Evolutionary conservation across 2,888 invertebrate genomes (phyloP).

Genomic region (Polyommatus iphigenia): DNA sequence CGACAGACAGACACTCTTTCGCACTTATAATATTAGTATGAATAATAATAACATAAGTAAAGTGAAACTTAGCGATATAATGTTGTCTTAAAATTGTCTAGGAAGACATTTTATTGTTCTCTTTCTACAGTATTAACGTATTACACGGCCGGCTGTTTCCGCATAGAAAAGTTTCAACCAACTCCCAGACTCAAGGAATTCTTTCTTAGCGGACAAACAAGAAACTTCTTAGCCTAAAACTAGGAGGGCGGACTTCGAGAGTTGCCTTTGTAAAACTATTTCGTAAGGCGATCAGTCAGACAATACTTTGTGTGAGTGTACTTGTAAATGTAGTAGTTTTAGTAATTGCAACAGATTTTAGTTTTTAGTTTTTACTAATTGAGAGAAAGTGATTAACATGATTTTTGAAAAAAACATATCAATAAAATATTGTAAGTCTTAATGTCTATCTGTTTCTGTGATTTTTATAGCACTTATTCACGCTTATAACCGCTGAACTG

Average conservation of each 20-base stretch:
- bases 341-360: too few relatives aligned
- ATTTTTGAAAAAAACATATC: too few relatives aligned
- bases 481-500: too few relatives aligned
- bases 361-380: too few relatives aligned
- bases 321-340: neutral
- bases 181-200: neutral
- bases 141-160: slow-evolving; percentile 14
- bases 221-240: slow-evolving; percentile 22
- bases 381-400: too few relatives aligned
- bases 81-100: neutral
- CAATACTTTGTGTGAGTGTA: neutral
- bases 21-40: too few relatives aligned
- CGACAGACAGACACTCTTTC: too few relatives aligned
- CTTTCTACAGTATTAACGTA: neutral
- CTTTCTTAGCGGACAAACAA: slow-evolving; percentile 25
- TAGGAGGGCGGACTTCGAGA: slow-evolving; percentile 10
- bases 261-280: neutral
- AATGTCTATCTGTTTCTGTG: too few relatives aligned
- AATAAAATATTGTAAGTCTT: too few relatives aligned
- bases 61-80: neutral
- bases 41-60: too few relatives aligned
- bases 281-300: slow-evolving; percentile 15
- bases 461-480: too few relatives aligned
- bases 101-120: neutral
- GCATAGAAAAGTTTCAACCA: neutral